Conservation (phyloP, 2,888 invertebrate genomes). For the Hartigia nigra region DNA sequence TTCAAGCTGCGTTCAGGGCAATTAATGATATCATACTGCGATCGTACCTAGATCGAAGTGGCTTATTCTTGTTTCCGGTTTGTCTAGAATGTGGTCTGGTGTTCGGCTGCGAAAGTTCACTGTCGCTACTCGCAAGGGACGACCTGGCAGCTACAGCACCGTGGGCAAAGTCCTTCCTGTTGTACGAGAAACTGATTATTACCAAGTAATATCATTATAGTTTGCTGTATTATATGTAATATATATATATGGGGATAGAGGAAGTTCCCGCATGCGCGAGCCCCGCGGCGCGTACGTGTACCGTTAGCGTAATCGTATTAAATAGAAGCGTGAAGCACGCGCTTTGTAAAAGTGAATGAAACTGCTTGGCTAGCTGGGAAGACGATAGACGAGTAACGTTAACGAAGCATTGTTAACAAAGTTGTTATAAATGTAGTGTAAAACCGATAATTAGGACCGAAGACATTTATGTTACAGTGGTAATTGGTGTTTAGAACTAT, state of each 20-base stretch:
- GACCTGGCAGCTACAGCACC: constrained; percentile 68
- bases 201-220: background rate
- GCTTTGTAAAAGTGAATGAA: background rate
- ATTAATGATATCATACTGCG: background rate
- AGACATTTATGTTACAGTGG: background rate
- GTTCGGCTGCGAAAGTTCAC: constrained; percentile 68
- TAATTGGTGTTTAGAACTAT: background rate
- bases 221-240: background rate
- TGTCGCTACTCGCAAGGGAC: constrained; percentile 69
- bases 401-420: background rate
- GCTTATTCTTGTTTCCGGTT: constrained; percentile 47
- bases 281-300: background rate
- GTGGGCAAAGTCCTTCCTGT: constrained; percentile 74
- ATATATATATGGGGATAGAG: background rate
- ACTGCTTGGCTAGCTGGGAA: background rate
- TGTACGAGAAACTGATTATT: constrained; percentile 9
- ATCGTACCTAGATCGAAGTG: constrained; percentile 51
- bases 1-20: constrained; percentile 9
- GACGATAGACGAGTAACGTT: background rate
- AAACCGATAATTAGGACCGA: background rate
- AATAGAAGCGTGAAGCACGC: background rate
- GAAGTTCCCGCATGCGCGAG: background rate
- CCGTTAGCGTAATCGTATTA: background rate
- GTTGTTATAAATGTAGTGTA: background rate
- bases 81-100: constrained; percentile 62